Percentiles rank a stretch among this genome's conserved stretches.
phyloP scores from a whole-genome alignment of 2,113 vertebrate genomes.

The Gambusia affinis region DNA sequence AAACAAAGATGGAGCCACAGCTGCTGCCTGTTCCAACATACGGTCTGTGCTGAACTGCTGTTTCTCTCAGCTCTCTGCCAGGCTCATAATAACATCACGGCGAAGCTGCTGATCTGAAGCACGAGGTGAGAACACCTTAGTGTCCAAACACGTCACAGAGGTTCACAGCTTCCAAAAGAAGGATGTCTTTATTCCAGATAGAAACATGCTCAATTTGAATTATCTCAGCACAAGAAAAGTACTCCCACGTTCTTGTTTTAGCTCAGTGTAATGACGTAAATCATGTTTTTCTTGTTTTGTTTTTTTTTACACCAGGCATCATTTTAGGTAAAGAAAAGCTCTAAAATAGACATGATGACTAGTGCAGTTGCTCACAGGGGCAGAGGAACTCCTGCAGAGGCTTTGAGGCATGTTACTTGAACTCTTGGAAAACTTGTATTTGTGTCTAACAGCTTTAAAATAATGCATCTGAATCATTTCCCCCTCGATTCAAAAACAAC shows the following conservation, averaged over 20 bases:
- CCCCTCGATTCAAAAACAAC: neutral
- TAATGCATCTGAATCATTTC: neutral
- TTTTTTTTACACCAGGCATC: conserved; percentile 32
- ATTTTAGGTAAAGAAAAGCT: neutral
- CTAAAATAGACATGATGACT: neutral
- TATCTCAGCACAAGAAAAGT: conserved; percentile 7
- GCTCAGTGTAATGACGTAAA: conserved; percentile 25
- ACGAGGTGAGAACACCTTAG: conserved; percentile 63
- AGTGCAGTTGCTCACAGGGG: neutral
- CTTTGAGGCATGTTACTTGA: conserved; percentile 1
- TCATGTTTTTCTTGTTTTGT: conserved; percentile 34
- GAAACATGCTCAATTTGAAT: conserved; percentile 33
- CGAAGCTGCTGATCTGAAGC: conserved; percentile 57
- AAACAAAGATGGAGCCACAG: conserved; percentile 55
- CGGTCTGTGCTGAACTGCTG: conserved; percentile 39
- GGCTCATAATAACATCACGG: conserved; percentile 56
- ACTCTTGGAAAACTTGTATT: neutral
- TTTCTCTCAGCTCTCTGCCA: conserved; percentile 36
- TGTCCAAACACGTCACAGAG: conserved; percentile 52
- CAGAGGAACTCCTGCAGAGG: neutral
- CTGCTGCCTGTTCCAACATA: conserved; percentile 37
- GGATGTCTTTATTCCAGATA: conserved; percentile 38
- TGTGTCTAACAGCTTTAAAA: neutral
- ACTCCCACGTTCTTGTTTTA: conserved; percentile 13
- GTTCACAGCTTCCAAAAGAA: conserved; percentile 55